A percentile compares a stretch with the other conserved stretches of the same genome.
Conservation (phyloP, 2,113 vertebrate species). For the Microtus montanus region DNA sequence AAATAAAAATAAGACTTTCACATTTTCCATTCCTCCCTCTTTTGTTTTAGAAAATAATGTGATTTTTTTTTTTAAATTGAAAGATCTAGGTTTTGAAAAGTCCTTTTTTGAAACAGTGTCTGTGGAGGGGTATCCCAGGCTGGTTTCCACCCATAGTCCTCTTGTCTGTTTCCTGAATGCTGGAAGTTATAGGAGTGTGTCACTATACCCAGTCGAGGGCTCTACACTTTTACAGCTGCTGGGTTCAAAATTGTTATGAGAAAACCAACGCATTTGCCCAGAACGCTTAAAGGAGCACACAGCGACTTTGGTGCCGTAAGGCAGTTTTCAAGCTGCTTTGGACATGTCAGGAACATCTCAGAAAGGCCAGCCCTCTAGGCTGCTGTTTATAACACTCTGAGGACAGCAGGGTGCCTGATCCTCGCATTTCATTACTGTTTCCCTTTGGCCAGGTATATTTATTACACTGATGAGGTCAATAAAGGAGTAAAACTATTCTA, state of each 20-base stretch:
- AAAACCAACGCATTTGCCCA: neutral
- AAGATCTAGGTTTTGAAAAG: neutral
- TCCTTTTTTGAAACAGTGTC: neutral
- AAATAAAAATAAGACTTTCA: neutral
- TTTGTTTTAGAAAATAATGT: slow-evolving; percentile 43
- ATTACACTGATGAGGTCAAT: neutral
- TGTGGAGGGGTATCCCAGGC: neutral
- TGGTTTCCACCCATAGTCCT: neutral
- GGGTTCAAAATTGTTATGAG: neutral
- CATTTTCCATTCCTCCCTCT: neutral
- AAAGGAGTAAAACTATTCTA: slow-evolving; percentile 57
- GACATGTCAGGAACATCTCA: neutral
- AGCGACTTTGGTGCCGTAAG: neutral
- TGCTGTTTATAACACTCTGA: slow-evolving; percentile 12
- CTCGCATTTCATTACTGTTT: slow-evolving; percentile 19
- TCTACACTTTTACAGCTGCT: slow-evolving; percentile 13
- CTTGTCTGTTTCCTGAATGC: neutral
- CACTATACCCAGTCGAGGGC: neutral
- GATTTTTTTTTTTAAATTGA: slow-evolving; percentile 21
- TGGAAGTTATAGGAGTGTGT: neutral
- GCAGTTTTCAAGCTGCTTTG: neutral
- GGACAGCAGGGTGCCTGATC: neutral
- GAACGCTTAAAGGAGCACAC: neutral
- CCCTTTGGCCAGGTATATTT: slow-evolving; percentile 39
- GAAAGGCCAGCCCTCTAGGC: neutral